phyloP scores from a whole-genome alignment of 2,113 vertebrate species.

The Tor tambroides region DNA sequence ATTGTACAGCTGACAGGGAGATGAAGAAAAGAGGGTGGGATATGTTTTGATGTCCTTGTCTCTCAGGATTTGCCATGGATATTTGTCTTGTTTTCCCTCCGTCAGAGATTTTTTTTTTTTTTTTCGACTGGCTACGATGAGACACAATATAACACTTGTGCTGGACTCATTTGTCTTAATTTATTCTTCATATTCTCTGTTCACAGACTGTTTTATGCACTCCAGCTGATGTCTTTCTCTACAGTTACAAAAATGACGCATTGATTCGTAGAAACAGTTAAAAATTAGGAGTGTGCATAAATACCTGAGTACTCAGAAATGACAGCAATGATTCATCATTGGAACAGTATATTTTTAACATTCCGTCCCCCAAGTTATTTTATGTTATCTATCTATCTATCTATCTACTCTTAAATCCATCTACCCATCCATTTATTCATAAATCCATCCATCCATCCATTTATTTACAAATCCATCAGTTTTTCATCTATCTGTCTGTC shows the following conservation, averaged over 20 bases:
- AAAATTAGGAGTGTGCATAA: neutral
- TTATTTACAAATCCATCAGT: no score
- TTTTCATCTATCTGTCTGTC: no score
- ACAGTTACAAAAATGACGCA: conserved; percentile 12
- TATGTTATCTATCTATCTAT: no score
- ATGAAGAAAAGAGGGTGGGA: conserved; percentile 52
- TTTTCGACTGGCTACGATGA: neutral
- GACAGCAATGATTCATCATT: neutral
- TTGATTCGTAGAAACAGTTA: neutral
- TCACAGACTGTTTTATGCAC: conserved; percentile 4
- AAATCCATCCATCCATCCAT: no score
- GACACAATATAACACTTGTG: conserved; percentile 17
- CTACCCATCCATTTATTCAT: no score
- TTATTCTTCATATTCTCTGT: conserved; percentile 30
- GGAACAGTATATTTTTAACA: no score
- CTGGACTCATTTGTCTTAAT: conserved; percentile 46
- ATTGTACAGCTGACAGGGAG: conserved; percentile 63
- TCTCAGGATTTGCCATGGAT: conserved; percentile 64
- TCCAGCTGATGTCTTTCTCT: neutral
- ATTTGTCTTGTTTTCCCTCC: conserved; percentile 43
- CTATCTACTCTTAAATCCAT: no score
- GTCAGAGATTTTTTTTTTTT: conserved; percentile 50
- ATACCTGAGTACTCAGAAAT: neutral
- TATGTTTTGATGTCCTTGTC: conserved; percentile 64
- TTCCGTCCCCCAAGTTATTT: no score